These are phyloP conservation scores for Drosophila ezoana DNA, from an alignment of 2,888 invertebrate genomes.

Conservation along the genomic window DNA sequence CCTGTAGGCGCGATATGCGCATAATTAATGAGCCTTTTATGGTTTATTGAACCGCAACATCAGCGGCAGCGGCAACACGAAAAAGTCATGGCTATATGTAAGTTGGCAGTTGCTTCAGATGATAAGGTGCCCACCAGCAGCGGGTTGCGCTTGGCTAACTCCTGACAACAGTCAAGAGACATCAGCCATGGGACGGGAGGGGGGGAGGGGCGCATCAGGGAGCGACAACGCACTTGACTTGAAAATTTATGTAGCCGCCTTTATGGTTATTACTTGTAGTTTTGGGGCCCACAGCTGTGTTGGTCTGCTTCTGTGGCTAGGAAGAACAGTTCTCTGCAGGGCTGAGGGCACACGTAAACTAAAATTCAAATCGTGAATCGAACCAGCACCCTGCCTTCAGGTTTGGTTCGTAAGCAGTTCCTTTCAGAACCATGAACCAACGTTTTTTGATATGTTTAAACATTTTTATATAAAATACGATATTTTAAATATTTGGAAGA, in stretches of 20 bases:
- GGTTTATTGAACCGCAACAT: conserved; percentile 83
- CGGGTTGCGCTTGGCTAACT: conserved; percentile 83
- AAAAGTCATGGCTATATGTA: conserved; percentile 63
- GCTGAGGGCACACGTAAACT: no score
- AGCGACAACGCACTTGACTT: conserved; percentile 80
- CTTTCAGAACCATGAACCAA: no score
- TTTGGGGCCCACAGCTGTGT: conserved; percentile 37
- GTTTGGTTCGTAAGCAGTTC: no score
- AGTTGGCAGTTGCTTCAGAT: conserved; percentile 45
- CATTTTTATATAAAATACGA: no score
- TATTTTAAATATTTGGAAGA: no score
- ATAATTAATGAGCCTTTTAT: conserved; percentile 84
- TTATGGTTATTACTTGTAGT: conserved; percentile 73
- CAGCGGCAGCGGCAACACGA: conserved; percentile 42
- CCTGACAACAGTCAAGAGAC: conserved; percentile 38
- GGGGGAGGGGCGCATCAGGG: conserved; percentile 8
- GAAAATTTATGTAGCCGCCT: conserved; percentile 81
- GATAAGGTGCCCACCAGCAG: conserved; percentile 67
- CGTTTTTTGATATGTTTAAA: no score
- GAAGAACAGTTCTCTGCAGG: conserved; percentile 17
- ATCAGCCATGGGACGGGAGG: conserved; percentile 1
- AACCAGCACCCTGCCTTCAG: no score
- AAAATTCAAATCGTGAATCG: no score
- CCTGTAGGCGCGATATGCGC: conserved; percentile 83
- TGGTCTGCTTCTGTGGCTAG: conserved; percentile 13